A percentile compares a stretch with the other conserved stretches of the same genome.
Evolutionary conservation across 2,113 vertebrate species (phyloP).

Genomic region (Chrysemys picta): DNA sequence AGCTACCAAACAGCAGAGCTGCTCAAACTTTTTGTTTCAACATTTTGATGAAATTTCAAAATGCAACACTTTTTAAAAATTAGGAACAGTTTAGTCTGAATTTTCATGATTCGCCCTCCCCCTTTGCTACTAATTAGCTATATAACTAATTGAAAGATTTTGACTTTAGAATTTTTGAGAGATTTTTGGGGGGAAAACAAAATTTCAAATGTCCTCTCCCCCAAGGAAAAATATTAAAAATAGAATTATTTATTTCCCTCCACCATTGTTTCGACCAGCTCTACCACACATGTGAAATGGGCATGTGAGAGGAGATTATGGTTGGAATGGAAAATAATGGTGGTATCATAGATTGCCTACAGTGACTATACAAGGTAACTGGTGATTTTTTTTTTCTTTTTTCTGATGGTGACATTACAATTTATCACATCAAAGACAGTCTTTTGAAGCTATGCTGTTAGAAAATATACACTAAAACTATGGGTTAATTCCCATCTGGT

Average conservation of each 20-base stretch:
- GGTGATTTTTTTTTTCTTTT: neutral
- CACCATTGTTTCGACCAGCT: neutral
- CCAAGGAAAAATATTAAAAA: neutral
- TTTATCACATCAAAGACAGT: neutral
- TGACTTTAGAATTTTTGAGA: neutral
- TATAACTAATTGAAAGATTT: neutral
- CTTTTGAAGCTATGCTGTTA: neutral
- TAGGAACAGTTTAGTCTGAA: neutral
- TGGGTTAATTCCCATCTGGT: neutral
- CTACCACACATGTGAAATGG: neutral
- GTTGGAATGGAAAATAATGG: neutral
- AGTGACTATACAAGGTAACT: neutral
- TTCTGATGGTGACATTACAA: neutral
- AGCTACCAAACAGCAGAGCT: neutral
- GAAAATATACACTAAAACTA: neutral
- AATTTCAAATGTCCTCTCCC: neutral
- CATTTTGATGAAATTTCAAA: neutral
- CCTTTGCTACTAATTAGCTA: neutral
- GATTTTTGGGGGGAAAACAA: neutral
- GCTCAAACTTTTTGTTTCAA: neutral
- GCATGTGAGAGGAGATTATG: neutral
- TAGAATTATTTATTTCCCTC: neutral
- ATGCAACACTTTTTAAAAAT: neutral
- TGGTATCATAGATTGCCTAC: fast-evolving
- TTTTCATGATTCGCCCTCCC: neutral